These are phyloP conservation scores for Aradophagus sp. DNA, from an alignment of 1,140 invertebrate genomes.

Conservation along the genomic window DNA sequence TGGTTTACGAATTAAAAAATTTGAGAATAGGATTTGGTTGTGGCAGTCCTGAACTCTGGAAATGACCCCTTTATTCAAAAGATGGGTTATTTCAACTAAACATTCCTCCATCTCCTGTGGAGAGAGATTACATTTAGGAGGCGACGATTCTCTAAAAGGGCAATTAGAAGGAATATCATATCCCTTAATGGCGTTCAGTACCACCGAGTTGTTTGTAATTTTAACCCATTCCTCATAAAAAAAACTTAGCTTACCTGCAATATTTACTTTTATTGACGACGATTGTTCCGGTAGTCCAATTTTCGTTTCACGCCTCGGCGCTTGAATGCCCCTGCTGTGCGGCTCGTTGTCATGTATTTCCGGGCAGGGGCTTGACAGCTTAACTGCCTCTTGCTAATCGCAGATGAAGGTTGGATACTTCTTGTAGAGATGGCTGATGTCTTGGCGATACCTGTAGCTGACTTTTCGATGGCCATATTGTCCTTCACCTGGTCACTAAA, in stretches of 20 bases:
- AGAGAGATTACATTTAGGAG: not conserved
- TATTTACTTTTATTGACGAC: not conserved
- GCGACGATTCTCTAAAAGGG: not conserved
- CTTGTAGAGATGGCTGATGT: not conserved
- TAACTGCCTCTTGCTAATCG: not conserved
- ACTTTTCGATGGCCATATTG: not conserved
- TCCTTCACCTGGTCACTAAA: conserved; percentile 1
- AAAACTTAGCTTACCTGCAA: not conserved
- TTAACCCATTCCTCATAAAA: not conserved
- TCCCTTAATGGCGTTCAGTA: conserved; percentile 1
- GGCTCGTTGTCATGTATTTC: not conserved
- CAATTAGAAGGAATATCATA: conserved; percentile 7
- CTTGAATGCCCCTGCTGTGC: conserved; percentile 3
- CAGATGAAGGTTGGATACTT: not conserved
- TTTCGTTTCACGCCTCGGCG: not conserved
- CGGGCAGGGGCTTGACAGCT: conserved; percentile 7
- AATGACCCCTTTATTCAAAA: conserved; percentile 6
- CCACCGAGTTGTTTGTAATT: not conserved
- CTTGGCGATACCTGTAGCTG: not conserved
- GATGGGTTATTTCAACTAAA: not conserved
- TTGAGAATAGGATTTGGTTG: conserved; percentile 43
- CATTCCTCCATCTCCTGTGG: not conserved
- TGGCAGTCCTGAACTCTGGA: not conserved
- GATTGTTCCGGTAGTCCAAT: not conserved
- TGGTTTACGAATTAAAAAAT: conserved; percentile 32